Evolutionary conservation across 1,140 invertebrate genomes (phyloP).

Genomic region (Penaeus indicus): DNA sequence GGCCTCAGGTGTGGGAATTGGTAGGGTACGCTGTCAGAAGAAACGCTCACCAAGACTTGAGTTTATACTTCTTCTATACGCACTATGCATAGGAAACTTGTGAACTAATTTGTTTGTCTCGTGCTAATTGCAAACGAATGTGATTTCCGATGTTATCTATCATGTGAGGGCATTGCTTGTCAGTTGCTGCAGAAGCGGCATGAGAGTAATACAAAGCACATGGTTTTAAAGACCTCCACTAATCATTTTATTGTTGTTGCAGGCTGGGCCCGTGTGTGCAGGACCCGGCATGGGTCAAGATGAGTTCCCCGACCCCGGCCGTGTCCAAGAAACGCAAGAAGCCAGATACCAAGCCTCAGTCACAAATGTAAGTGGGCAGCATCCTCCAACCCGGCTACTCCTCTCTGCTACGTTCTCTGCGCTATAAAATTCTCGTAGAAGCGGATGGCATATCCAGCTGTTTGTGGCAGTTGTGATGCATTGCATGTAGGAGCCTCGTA

Average conservation of each 20-base stretch:
- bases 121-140: too few species aligned
- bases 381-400: not conserved
- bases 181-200: not conserved
- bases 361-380: constrained; percentile 80
- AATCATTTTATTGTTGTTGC: constrained; percentile 69
- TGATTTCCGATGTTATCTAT: too few species aligned
- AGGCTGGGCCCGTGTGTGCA: constrained; percentile 86
- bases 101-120: too few species aligned
- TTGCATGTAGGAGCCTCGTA: too few species aligned
- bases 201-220: not conserved
- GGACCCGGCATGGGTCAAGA: constrained; percentile 86
- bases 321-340: constrained; percentile 82
- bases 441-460: too few species aligned
- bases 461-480: too few species aligned
- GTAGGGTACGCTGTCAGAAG: too few species aligned
- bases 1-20: too few species aligned
- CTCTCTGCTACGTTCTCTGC: not conserved
- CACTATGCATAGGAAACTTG: too few species aligned
- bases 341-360: constrained; percentile 84
- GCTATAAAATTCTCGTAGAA: too few species aligned
- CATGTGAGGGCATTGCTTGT: not conserved
- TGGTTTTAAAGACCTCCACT: not conserved
- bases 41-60: too few species aligned
- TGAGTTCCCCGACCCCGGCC: constrained; percentile 75
- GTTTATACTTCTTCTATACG: too few species aligned